These are phyloP conservation scores for Standfussiana lucernea DNA, from an alignment of 2,888 invertebrate genomes.

Conservation along the genomic window DNA sequence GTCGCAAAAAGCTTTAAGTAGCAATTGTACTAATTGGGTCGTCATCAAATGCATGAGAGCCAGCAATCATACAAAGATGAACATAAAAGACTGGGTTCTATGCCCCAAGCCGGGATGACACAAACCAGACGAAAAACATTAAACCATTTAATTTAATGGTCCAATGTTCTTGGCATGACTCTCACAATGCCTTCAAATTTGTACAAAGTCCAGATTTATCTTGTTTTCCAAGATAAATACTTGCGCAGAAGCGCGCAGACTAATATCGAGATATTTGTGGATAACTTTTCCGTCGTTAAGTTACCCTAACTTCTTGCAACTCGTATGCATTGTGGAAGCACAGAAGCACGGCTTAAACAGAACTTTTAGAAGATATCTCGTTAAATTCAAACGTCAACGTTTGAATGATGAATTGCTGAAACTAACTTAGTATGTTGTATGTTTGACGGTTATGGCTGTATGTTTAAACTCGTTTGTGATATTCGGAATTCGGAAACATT, in stretches of 20 bases:
- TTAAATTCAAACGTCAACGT: slow-evolving; percentile 68
- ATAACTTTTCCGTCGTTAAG: slow-evolving; percentile 63
- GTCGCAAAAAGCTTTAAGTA: slow-evolving; percentile 36
- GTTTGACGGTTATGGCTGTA: slow-evolving; percentile 24
- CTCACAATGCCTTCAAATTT: slow-evolving; percentile 53
- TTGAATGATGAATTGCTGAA: slow-evolving; percentile 70
- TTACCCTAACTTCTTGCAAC: slow-evolving; percentile 58
- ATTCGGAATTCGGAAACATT: slow-evolving; percentile 60
- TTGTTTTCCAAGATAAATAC: slow-evolving; percentile 57
- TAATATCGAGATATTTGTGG: slow-evolving; percentile 58
- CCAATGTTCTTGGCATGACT: slow-evolving; percentile 33
- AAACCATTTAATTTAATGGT: slow-evolving; percentile 47
- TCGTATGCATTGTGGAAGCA: slow-evolving; percentile 73
- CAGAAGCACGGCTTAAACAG: slow-evolving; percentile 61
- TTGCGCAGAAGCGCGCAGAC: slow-evolving; percentile 42
- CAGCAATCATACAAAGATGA: slow-evolving; percentile 41
- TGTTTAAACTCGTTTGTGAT: slow-evolving; percentile 39
- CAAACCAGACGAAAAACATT: slow-evolving; percentile 47
- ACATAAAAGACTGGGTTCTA: slow-evolving; percentile 35
- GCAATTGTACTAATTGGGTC: slow-evolving; percentile 42
- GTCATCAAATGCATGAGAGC: slow-evolving; percentile 45
- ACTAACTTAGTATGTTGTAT: slow-evolving; percentile 47
- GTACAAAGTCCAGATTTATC: slow-evolving; percentile 45
- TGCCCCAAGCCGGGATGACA: slow-evolving; percentile 14
- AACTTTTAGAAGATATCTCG: slow-evolving; percentile 71